Evolutionary conservation across 1,140 invertebrate genomes (phyloP).

Genomic region (Drosophila guanche): DNA sequence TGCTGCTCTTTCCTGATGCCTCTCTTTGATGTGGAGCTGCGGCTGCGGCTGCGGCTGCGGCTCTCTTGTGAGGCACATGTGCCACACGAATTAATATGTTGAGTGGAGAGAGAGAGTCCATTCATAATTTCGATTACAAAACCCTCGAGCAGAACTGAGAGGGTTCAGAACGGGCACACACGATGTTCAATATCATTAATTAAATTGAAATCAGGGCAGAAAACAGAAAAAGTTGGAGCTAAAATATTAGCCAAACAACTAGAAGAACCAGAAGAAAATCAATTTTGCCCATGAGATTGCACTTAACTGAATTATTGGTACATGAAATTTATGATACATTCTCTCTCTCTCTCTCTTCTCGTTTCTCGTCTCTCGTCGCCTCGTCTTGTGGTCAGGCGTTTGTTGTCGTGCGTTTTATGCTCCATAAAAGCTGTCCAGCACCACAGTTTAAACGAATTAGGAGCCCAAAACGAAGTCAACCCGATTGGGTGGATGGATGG

Average conservation of each 20-base stretch:
- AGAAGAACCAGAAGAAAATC: slow-evolving; percentile 55
- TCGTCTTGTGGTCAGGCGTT: slow-evolving; percentile 51
- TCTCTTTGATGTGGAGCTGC: slow-evolving; percentile 19
- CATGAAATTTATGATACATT: slow-evolving; percentile 79
- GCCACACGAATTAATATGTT: slow-evolving; percentile 16
- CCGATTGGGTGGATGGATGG: slow-evolving; percentile 6
- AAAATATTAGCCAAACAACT: slow-evolving; percentile 29
- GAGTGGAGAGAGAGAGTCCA: slow-evolving; percentile 39
- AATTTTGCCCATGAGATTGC: slow-evolving; percentile 73
- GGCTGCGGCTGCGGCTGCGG: slow-evolving; percentile 2
- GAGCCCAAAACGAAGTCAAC: slow-evolving; percentile 76
- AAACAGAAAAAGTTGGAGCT: slow-evolving; percentile 10
- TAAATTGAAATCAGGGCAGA: slow-evolving; percentile 73
- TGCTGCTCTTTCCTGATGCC: slow-evolving; percentile 21
- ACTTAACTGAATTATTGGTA: slow-evolving; percentile 76
- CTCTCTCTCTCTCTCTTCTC: slow-evolving; percentile 26
- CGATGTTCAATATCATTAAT: slow-evolving; percentile 74
- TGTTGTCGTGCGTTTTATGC: slow-evolving; percentile 76
- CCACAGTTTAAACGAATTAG: slow-evolving; percentile 73
- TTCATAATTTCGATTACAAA: slow-evolving; percentile 79
- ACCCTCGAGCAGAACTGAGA: slow-evolving; percentile 51
- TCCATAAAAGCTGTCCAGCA: slow-evolving; percentile 75
- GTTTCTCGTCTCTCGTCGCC: slow-evolving; percentile 17
- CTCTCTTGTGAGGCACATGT: slow-evolving; percentile 38
- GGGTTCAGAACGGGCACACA: slow-evolving; percentile 67